Base-by-base conservation (phyloP, 30 jellyfish, hydroid and myxozoan genomes). In the Nemopilema nomurai region DNA sequence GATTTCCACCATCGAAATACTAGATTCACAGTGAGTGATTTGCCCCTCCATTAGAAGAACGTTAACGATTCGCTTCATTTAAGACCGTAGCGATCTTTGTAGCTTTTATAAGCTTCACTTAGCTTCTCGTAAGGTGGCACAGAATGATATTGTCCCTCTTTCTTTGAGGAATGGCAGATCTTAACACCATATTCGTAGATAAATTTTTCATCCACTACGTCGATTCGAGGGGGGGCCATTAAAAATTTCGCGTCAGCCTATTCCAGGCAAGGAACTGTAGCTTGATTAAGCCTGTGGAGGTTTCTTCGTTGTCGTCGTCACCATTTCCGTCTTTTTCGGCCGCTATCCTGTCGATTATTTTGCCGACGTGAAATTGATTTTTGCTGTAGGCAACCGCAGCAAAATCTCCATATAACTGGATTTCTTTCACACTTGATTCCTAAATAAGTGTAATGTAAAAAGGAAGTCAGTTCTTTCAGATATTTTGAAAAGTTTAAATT, bases 301-400 rank as follows among this genome's bases (percentile, higher is more conserved):
- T 31, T 32, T 67, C 76, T 18, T 0, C 76, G 33, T 22, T 28
- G 16, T 67, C 76, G 6, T 67, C 33, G 6, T 67, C 76, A 28
- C 16, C 76, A n/a, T 22, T 19, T 67, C 50, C 76, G 1, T 67
- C 76, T 32, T 67, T 32, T 28, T 4, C 29, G 18, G 72, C 30
- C 51, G 49, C 33, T 9, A 67, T 67, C 49, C 3, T 67, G 20
- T 67, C 51, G 4, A 67, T 0, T 67, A 67, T 67, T 67, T 67
- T 67, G 76, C 76, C 30, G 76, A 67, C 76, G 13, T 22, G 33
- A 67, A 67, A 22, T 32, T 32, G 76, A 32, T 67, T 67, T 16
- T n/a, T 67, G 49, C 76, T 67, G 8, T 67, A 67, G 33, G 76
- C 76, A 67, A 67, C 76, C n/a, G 76, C 76, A 67, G 76, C 76